phyloP scores from a whole-genome alignment of 30 jellyfish, hydroid and myxozoan species.

The Clytia hemisphaerica region DNA sequence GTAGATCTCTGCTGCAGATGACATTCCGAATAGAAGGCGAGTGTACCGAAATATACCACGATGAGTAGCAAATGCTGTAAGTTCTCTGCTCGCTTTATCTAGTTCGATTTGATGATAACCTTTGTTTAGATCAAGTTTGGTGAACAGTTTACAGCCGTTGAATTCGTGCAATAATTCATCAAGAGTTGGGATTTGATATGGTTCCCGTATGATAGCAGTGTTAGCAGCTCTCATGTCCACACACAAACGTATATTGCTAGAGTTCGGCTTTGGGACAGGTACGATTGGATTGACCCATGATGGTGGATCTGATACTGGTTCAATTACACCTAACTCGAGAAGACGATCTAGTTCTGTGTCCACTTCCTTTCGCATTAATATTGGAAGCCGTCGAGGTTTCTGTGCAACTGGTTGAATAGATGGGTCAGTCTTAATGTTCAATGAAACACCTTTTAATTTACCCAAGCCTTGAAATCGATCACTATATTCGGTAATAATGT shows the following conservation, averaged over 20 bases:
- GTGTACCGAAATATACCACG: slow-evolving; percentile 32
- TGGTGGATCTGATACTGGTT: slow-evolving; percentile 28
- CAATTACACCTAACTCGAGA: slow-evolving; percentile 29
- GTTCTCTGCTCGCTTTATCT: slow-evolving; percentile 16
- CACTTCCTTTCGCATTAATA: slow-evolving; percentile 24
- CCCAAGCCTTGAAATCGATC: slow-evolving; percentile 37
- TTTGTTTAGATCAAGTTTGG: too few relatives aligned
- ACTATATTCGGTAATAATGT: neutral
- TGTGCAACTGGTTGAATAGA: slow-evolving; percentile 28
- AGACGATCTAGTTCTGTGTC: slow-evolving; percentile 29
- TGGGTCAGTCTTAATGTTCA: slow-evolving; percentile 7
- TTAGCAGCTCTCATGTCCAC: slow-evolving; percentile 60
- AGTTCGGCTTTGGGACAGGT: slow-evolving; percentile 44
- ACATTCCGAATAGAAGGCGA: slow-evolving; percentile 38
- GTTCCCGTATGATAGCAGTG: slow-evolving; percentile 44
- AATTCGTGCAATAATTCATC: too few relatives aligned
- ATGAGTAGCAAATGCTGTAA: slow-evolving; percentile 43
- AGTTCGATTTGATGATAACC: too few relatives aligned
- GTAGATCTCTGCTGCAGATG: slow-evolving; percentile 46
- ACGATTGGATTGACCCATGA: slow-evolving; percentile 53
- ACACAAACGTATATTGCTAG: slow-evolving; percentile 37
- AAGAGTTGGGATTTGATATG: slow-evolving; percentile 31
- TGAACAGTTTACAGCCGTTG: too few relatives aligned
- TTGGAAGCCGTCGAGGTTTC: slow-evolving; percentile 43
- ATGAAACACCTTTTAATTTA: slow-evolving; percentile 19